Evolutionary conservation across 2,113 vertebrate species (phyloP), one percentile per base, ranked within the genome.

Genomic region (Numida meleagris): DNA sequence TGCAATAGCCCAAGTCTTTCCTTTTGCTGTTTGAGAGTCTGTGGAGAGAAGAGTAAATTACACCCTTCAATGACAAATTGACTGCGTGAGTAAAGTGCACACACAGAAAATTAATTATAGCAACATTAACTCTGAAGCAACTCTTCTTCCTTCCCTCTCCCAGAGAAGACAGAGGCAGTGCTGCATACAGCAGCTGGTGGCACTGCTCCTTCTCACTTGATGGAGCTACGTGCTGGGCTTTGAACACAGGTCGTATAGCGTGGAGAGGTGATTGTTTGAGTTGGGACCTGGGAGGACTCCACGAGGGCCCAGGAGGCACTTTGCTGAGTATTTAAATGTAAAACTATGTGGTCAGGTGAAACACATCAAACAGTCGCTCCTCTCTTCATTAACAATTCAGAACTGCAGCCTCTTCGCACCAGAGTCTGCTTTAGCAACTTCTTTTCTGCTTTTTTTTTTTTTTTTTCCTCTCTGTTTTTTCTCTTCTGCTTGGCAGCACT

Each of bases 1-100:
- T 61, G 86, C 25, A 70, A 21, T 14, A 82, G 14, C 34, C 4
- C 0, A 31, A 38, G 55, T n/a, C 55, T 93, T 66, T 88, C 21
- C 6, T 42, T 48, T 19, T 63, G 63, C 82, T 88, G 63, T 78
- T 77, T 46, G 51, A 21, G 83, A 78, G 10, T 24, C 87, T 55
- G 79, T 17, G 65, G 46, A 86, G 68, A 68, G 75, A 50, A 43
- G 88, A 94, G 79, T 21, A 61, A 91, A 94, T 86, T 12, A 88
- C 57, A 76, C 29, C 70, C 70, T 68, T 61, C 73, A 24, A 21
- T 31, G 65, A 71, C 48, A 81, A 93, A 86, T 67, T 2, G 72
- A 42, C 59, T 78, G 53, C 14, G n/a, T 14, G 63, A 34, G 46
- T 43, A 40, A 88, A 88, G 82, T 42, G 61, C 57, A 33, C 38